phyloP scores from a whole-genome alignment of 2,113 vertebrate genomes.

The Perca schrenkii region DNA sequence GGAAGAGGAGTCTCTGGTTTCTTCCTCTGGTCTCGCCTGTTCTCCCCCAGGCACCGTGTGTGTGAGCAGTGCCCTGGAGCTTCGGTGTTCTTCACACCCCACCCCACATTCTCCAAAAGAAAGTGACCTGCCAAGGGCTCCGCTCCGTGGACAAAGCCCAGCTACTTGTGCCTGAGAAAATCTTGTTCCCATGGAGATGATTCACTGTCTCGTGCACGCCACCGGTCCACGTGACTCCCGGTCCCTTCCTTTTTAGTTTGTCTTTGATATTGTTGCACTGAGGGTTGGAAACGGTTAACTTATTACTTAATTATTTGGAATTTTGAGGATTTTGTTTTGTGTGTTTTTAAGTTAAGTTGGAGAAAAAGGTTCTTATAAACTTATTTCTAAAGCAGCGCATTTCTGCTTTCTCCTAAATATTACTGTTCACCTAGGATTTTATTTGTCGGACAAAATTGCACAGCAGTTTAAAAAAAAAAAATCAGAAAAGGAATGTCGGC shows the following conservation, averaged over 20 bases:
- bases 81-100: slow-evolving; percentile 14
- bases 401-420: slow-evolving; percentile 64
- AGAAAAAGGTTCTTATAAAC: slow-evolving; percentile 37
- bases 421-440: slow-evolving; percentile 46
- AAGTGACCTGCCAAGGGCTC: slow-evolving; percentile 45
- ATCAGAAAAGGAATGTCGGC: slow-evolving; percentile 9
- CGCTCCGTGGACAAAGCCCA: slow-evolving; percentile 44
- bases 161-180: slow-evolving; percentile 61
- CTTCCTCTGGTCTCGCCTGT: not conserved
- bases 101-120: slow-evolving; percentile 5
- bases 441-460: slow-evolving; percentile 40
- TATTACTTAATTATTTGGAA: slow-evolving; percentile 69
- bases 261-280: slow-evolving; percentile 76
- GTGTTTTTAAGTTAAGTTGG: slow-evolving; percentile 39
- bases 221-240: slow-evolving; percentile 38
- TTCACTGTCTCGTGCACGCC: slow-evolving; percentile 19
- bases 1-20: not conserved
- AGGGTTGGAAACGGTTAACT: slow-evolving; percentile 66
- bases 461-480: slow-evolving; percentile 46
- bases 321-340: slow-evolving; percentile 1
- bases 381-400: slow-evolving; percentile 69
- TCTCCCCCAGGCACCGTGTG: slow-evolving; percentile 10
- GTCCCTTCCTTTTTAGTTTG: slow-evolving; percentile 50
- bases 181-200: slow-evolving; percentile 41
- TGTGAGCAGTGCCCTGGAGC: slow-evolving; percentile 17